Conservation (phyloP, 2,888 invertebrate species). For the Eurois occulta region DNA sequence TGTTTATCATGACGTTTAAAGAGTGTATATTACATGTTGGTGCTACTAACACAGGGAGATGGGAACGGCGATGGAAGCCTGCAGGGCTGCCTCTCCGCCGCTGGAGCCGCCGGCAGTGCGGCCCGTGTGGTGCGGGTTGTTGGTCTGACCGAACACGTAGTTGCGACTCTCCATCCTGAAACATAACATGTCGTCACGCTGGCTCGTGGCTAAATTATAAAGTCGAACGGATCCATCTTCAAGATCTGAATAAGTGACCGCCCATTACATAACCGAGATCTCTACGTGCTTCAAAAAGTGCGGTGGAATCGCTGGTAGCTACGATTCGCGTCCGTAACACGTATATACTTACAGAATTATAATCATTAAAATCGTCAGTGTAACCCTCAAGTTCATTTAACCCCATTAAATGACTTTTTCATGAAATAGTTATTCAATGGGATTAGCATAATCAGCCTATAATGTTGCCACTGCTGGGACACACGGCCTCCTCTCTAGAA, state of each 20-base stretch:
- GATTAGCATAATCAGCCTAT: too few relatives aligned
- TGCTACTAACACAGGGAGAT: slow-evolving; percentile 92
- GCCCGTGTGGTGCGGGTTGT: slow-evolving; percentile 97
- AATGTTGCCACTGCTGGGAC: too few relatives aligned
- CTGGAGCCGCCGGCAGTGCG: slow-evolving; percentile 98
- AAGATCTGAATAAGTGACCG: background rate
- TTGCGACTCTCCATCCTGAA: slow-evolving; percentile 95
- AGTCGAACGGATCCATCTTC: background rate
- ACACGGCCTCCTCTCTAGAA: too few relatives aligned
- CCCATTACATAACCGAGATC: too few relatives aligned
- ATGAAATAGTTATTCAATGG: too few relatives aligned
- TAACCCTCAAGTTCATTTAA: too few relatives aligned
- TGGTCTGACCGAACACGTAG: slow-evolving; percentile 96
- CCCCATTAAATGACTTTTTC: too few relatives aligned
- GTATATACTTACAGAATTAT: too few relatives aligned
- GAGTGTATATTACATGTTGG: background rate
- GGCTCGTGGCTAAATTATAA: background rate
- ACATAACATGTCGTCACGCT: background rate
- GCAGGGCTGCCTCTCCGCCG: slow-evolving; percentile 95
- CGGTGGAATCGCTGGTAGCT: too few relatives aligned
- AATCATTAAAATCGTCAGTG: too few relatives aligned
- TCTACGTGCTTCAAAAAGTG: too few relatives aligned
- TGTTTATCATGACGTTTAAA: background rate
- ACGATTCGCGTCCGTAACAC: too few relatives aligned
- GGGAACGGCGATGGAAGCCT: slow-evolving; percentile 94